Evolutionary conservation across 2,888 invertebrate genomes (phyloP).

Genomic region (Timema cristinae): DNA sequence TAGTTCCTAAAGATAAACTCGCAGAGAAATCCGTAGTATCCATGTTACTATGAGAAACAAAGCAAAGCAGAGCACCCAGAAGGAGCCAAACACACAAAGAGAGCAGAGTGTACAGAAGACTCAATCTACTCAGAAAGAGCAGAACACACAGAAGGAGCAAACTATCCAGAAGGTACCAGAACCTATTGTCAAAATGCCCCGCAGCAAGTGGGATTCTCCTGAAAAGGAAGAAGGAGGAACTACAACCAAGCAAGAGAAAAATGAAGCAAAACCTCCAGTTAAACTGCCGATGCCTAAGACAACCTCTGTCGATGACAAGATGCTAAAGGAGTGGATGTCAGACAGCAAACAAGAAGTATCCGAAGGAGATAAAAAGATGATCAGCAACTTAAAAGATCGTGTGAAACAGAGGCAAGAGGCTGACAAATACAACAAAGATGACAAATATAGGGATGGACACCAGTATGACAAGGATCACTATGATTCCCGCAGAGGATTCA

Average conservation of each 20-base stretch:
- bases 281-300: not conserved
- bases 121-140: no score
- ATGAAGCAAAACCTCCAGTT: not conserved
- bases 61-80: constrained; percentile 45
- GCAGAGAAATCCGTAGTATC: constrained; percentile 56
- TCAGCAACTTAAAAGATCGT: constrained; percentile 51
- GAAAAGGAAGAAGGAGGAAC: constrained; percentile 16
- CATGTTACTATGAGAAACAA: constrained; percentile 63
- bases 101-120: no score
- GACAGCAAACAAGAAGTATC: constrained; percentile 46
- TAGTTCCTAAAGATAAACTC: constrained; percentile 26
- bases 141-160: not conserved
- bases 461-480: constrained; percentile 6
- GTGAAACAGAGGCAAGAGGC: constrained; percentile 52
- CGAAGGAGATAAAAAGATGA: constrained; percentile 48
- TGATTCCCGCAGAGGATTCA: constrained; percentile 37
- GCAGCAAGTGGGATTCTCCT: constrained; percentile 26
- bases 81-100: not conserved
- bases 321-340: constrained; percentile 51
- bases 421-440: constrained; percentile 34
- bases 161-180: not conserved
- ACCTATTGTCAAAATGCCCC: constrained; percentile 12
- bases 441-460: constrained; percentile 12
- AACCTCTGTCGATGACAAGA: constrained; percentile 34
- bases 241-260: not conserved